A percentile compares a stretch with the other conserved stretches of the same genome.
These are phyloP conservation scores for Romanogobio albipinnatus DNA, from an alignment of 2,113 vertebrate species.

Conservation along the genomic window DNA sequence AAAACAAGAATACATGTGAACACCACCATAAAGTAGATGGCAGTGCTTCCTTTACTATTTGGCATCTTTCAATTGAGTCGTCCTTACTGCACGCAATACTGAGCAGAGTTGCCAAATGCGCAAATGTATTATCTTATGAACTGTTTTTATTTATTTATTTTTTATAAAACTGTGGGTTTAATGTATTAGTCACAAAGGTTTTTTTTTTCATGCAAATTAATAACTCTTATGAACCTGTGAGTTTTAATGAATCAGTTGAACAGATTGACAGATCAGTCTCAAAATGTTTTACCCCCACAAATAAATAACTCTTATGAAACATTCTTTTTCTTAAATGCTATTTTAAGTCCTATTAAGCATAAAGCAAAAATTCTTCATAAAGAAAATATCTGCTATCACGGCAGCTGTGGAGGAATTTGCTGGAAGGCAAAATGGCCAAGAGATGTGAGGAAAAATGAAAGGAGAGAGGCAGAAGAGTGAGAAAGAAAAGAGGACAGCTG, in stretches of 20 bases:
- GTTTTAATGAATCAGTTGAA: not conserved
- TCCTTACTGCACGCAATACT: not conserved
- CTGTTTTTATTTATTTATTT: not conserved
- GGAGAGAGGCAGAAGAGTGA: not conserved
- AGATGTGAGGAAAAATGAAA: conserved; percentile 5
- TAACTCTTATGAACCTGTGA: not conserved
- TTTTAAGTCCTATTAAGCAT: not conserved
- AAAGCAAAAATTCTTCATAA: not conserved
- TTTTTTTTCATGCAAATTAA: too few species aligned
- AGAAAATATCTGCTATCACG: not conserved
- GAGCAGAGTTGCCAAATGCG: not conserved
- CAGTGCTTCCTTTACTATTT: not conserved
- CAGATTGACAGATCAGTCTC: not conserved
- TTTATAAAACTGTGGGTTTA: not conserved
- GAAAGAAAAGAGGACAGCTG: conserved; percentile 30
- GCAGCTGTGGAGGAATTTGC: conserved; percentile 10
- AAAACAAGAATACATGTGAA: not conserved
- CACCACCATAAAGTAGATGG: not conserved
- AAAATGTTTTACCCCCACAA: not conserved
- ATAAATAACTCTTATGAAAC: not conserved
- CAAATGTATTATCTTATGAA: not conserved
- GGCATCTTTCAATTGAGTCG: not conserved
- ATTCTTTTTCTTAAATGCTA: not conserved
- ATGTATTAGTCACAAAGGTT: not conserved
- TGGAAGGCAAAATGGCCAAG: conserved; percentile 3